Percentiles rank a stretch among this genome's conserved stretches.
phyloP scores from a whole-genome alignment of 2,888 invertebrate genomes.

The Orthonychiurus folsomi region DNA sequence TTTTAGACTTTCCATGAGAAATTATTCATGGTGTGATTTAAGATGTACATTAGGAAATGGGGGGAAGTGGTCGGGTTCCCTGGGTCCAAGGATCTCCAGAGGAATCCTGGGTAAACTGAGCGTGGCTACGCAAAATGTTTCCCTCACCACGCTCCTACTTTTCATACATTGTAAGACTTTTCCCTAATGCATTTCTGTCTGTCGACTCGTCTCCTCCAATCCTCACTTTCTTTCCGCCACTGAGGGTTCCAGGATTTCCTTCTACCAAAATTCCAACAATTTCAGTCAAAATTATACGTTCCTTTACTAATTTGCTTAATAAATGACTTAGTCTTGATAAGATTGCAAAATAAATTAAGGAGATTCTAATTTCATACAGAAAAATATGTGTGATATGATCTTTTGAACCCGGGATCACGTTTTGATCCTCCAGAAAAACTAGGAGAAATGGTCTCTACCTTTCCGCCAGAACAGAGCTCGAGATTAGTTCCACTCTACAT shows the following conservation, averaged over 20 bases:
- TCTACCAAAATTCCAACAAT: no score
- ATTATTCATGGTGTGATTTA: conserved; percentile 41
- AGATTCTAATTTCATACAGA: no score
- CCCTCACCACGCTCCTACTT: no score
- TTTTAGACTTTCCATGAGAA: conserved; percentile 38
- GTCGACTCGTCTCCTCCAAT: background rate
- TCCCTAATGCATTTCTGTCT: background rate
- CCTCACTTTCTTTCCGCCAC: background rate
- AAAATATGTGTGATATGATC: no score
- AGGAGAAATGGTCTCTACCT: no score
- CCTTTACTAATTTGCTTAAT: no score
- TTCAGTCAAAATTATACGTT: no score
- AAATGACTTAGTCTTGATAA: no score
- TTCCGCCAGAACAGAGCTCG: background rate
- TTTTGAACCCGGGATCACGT: no score
- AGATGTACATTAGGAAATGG: conserved; percentile 40
- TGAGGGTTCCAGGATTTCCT: background rate
- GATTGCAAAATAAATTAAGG: no score
- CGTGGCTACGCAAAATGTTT: background rate
- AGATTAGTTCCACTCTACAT: conserved; percentile 1
- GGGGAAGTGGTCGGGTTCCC: background rate
- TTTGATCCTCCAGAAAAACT: background rate
- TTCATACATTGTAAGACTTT: background rate
- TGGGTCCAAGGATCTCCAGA: background rate
- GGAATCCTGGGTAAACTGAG: background rate